Percentiles rank a stretch among this genome's conserved stretches.
Evolutionary conservation across 2,113 vertebrate genomes (phyloP).

Genomic region (Trichomycterus rosablanca): DNA sequence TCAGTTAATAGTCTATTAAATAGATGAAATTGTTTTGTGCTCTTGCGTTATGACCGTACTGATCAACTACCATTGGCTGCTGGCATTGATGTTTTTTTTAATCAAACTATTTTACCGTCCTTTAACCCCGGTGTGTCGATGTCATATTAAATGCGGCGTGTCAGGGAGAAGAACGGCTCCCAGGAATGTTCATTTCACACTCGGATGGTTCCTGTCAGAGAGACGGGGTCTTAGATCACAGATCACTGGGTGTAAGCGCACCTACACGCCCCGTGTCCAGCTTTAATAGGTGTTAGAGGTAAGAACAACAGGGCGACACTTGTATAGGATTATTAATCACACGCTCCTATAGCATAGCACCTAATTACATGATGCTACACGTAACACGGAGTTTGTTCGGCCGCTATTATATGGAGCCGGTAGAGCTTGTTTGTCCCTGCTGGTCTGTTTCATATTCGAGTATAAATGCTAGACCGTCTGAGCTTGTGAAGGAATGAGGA

Average conservation of each 20-base stretch:
- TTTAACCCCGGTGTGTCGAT: too few relatives aligned
- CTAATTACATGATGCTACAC: not conserved
- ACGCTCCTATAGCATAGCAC: constrained; percentile 2
- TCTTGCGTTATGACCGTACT: too few relatives aligned
- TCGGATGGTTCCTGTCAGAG: constrained; percentile 55
- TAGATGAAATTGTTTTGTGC: too few relatives aligned
- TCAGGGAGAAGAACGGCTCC: constrained; percentile 45
- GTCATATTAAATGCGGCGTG: constrained; percentile 3
- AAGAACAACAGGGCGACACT: not conserved
- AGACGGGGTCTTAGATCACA: constrained; percentile 37
- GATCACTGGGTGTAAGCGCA: constrained; percentile 5
- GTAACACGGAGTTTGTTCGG: too few relatives aligned
- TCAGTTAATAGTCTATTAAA: too few relatives aligned
- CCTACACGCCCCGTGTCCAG: not conserved
- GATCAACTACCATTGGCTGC: too few relatives aligned
- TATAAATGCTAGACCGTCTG: constrained; percentile 26
- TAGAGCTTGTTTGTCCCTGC: too few relatives aligned
- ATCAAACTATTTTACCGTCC: too few relatives aligned
- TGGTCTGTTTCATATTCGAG: constrained; percentile 18
- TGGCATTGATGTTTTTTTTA: too few relatives aligned
- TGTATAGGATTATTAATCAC: constrained; percentile 13
- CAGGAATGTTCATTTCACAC: constrained; percentile 52
- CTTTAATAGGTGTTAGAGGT: constrained; percentile 8
- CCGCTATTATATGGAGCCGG: too few relatives aligned
- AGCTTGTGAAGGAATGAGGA: not conserved